Percentiles rank a stretch among this genome's conserved stretches.
Evolutionary conservation across 2,888 invertebrate species (phyloP).

Genomic region (Stegana nigrithorax): DNA sequence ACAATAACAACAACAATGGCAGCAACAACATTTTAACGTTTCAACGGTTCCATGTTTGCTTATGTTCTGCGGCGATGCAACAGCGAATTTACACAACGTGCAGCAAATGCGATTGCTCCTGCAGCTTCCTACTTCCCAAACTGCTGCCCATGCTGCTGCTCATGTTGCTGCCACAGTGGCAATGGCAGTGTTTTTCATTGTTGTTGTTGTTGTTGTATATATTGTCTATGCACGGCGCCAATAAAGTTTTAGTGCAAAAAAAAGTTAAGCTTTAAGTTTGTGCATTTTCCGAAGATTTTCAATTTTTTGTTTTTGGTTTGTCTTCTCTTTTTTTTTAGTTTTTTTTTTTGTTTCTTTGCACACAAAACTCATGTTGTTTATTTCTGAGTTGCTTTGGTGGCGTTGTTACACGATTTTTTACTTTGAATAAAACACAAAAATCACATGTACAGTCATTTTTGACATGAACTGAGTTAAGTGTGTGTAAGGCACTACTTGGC

Average conservation of each 20-base stretch:
- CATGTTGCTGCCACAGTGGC: neutral
- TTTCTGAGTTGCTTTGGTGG: too few relatives aligned
- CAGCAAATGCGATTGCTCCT: too few relatives aligned
- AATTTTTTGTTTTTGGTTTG: neutral
- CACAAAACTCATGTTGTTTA: neutral
- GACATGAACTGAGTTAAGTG: too few relatives aligned
- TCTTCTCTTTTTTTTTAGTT: neutral
- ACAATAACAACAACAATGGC: too few relatives aligned
- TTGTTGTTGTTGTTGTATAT: neutral
- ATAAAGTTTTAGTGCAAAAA: neutral
- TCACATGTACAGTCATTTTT: slow-evolving; percentile 6
- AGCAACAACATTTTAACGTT: neutral
- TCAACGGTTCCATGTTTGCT: neutral
- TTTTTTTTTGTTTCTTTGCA: neutral
- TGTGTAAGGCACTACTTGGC: too few relatives aligned
- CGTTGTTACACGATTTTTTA: slow-evolving; percentile 12
- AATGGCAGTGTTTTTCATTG: neutral
- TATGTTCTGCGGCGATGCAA: slow-evolving; percentile 1
- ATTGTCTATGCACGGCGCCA: neutral
- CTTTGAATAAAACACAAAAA: slow-evolving; percentile 4
- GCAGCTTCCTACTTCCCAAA: too few relatives aligned
- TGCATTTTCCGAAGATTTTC: neutral
- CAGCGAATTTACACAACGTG: too few relatives aligned
- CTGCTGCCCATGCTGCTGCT: too few relatives aligned
- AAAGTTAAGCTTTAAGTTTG: neutral